phyloP scores from a whole-genome alignment of 2,113 vertebrate genomes.

The Neolamprologus longior region DNA sequence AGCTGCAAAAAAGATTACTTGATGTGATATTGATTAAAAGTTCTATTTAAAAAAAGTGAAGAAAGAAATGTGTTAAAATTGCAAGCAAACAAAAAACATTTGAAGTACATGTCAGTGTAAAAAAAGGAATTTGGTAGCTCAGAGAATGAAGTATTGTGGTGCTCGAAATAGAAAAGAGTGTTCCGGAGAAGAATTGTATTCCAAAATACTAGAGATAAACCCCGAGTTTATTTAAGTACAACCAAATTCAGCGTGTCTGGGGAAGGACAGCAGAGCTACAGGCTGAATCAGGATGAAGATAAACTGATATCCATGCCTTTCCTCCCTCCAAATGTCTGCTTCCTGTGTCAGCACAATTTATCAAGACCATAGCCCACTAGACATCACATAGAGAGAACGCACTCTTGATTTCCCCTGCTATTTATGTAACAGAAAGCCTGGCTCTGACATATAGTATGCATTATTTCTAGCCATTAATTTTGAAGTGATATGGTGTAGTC shows the following conservation, averaged over 20 bases:
- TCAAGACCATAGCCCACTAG: neutral
- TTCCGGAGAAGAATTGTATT: neutral
- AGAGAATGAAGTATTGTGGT: neutral
- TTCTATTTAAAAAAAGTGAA: accelerated
- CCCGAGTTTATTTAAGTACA: neutral
- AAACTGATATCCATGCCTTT: neutral
- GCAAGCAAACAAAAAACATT: neutral
- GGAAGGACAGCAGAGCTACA: neutral
- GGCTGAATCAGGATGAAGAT: constrained; percentile 18
- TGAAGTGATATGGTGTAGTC: neutral
- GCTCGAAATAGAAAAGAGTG: neutral
- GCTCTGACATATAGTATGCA: neutral
- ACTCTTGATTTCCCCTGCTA: neutral
- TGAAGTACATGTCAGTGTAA: neutral
- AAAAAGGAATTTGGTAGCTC: neutral
- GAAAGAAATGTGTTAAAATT: neutral
- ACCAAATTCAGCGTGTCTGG: neutral
- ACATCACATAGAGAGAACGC: neutral
- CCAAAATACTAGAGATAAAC: neutral
- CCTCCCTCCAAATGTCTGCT: constrained; percentile 14
- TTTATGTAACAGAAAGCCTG: neutral
- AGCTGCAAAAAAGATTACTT: neutral
- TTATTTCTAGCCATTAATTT: neutral
- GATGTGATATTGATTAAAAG: neutral
- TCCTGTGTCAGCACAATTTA: neutral